Percentiles rank a stretch among this genome's conserved stretches.
Evolutionary conservation across 2,113 vertebrate genomes (phyloP).

Genomic region (Acinonyx jubatus): DNA sequence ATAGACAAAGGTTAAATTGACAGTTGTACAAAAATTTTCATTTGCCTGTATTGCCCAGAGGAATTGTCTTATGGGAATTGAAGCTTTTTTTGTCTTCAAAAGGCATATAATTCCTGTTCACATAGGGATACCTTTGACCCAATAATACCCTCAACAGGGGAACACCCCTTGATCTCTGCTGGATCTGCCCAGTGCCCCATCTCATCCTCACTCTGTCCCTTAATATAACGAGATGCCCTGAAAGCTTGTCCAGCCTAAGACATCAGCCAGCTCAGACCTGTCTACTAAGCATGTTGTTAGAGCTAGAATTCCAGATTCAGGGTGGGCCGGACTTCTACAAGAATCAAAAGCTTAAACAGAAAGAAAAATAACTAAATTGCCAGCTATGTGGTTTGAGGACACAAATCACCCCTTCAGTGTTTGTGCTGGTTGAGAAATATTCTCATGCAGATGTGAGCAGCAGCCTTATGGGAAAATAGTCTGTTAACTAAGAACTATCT

Average conservation of each 20-base stretch:
- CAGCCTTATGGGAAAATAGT: neutral
- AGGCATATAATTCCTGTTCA: neutral
- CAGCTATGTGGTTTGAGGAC: neutral
- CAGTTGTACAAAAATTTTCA: neutral
- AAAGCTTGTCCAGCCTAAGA: neutral
- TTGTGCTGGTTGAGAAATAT: neutral
- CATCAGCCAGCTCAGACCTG: neutral
- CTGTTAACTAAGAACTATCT: neutral
- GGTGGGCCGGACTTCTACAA: neutral
- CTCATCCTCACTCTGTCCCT: neutral
- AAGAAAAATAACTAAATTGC: neutral
- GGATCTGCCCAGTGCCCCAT: neutral
- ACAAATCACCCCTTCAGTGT: neutral
- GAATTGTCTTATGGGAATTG: neutral
- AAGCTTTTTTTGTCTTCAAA: rapidly evolving
- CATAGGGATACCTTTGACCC: neutral
- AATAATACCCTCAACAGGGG: neutral
- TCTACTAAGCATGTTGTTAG: neutral
- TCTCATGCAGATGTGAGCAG: neutral
- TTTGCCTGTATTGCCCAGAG: neutral
- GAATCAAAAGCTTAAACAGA: neutral
- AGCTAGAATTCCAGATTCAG: neutral
- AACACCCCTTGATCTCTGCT: neutral
- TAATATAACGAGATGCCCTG: neutral
- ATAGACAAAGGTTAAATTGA: neutral